Percentiles rank a stretch among this genome's conserved stretches.
Conservation (phyloP, 2,888 invertebrate species). For the Salticus scenicus region DNA sequence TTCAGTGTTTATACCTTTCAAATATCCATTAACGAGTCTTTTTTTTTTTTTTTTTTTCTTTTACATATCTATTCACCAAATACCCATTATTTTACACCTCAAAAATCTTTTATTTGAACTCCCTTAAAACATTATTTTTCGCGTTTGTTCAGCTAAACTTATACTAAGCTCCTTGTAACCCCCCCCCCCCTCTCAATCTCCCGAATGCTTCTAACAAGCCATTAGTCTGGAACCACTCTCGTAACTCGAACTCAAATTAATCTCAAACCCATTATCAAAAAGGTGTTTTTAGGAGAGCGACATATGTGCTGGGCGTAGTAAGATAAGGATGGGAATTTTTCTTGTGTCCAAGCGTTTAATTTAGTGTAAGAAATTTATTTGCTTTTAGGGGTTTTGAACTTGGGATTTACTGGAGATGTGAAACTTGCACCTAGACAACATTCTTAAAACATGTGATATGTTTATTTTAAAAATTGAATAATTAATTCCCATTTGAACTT, state of each 20-base stretch:
- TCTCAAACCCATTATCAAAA: constrained; percentile 1
- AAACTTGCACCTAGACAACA: no score
- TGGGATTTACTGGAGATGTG: no score
- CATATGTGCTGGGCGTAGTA: background rate
- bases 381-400: background rate
- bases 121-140: no score
- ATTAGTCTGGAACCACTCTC: background rate
- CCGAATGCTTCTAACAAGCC: background rate
- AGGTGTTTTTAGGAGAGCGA: background rate
- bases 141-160: background rate
- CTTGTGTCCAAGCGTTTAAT: background rate
- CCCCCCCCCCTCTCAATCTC: background rate
- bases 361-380: background rate
- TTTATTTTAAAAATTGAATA: no score
- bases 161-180: background rate
- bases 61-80: no score
- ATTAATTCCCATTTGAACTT: no score
- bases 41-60: no score
- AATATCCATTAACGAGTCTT: no score
- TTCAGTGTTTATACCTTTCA: no score
- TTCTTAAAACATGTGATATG: no score
- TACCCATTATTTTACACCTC: no score
- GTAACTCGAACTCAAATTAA: background rate
- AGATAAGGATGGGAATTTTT: constrained; percentile 2
- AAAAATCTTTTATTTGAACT: no score